Evolutionary conservation across 2,113 vertebrate genomes (phyloP), one percentile per base, ranked within the genome.

Genomic region (Ceyx melanurus): DNA sequence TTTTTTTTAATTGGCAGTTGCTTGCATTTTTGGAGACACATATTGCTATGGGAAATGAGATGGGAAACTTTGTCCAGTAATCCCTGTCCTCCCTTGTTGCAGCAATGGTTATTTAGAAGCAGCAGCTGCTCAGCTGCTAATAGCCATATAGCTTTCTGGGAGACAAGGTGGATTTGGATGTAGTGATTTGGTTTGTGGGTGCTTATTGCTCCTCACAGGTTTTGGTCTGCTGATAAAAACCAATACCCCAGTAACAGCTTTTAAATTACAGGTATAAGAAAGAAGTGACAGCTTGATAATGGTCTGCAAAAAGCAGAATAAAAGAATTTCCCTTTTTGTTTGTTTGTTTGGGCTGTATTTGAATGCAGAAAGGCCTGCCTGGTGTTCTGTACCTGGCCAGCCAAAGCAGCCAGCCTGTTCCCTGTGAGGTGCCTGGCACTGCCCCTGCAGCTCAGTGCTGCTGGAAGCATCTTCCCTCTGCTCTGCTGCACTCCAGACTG

Each of bases 401-500:
- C 20, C 33, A 60, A 60, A 37, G 26, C n/a, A n/a, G 15, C 5
- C 29, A 14, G 48, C 26, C 46, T 54, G 60, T 67, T 75, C 40
- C 18, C 29, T 0, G 13, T 12, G 28, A 18, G 2, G 2, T 3
- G 37, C 62, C 62, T 93, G 62, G 93, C 54, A 60, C 92, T 95
- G 92, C 95, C 96, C 74, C 92, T 96, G 89, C 83, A 90, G 90
- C 74, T 78, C 83, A 68, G 19, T 5, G 68, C 15, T 1, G 19
- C 2, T 56, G 11, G 43, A 43, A 28, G 11, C 26, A 6, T 48
- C n/a, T 53, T 37, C 37, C 37, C 37, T 37, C 37, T 37, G 37
- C 37, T 37, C 37, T 37, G 37, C 37, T 37, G 37, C 37, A 4
- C 37, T 10, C 37, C 37, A 37, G 10, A 10, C 37, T 37, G 37